Evolutionary conservation across 37 sponge, comb jelly and placozoan genomes (phyloP).

Genomic region (Cliona cf. orientalis): DNA sequence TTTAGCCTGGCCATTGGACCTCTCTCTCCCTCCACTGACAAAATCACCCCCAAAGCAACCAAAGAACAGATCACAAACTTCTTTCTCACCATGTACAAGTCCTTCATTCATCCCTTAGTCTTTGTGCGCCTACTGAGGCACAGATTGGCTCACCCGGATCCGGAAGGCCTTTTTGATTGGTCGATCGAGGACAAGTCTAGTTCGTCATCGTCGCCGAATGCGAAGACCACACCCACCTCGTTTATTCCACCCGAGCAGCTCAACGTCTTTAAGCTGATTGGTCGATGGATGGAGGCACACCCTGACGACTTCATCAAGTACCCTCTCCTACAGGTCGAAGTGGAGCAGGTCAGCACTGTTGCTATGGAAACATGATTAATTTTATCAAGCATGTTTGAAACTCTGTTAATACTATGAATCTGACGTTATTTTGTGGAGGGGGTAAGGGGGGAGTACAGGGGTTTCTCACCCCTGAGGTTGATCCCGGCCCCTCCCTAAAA

Average conservation of each 20-base stretch:
- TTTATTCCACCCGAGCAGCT: conserved; percentile 16
- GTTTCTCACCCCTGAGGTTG: too few relatives aligned
- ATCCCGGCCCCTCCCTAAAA: too few relatives aligned
- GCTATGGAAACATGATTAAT: too few relatives aligned
- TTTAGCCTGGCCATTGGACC: conserved; percentile 42
- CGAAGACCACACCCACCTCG: background rate
- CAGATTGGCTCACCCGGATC: conserved; percentile 36
- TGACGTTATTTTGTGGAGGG: too few relatives aligned
- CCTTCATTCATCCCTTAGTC: conserved; percentile 83
- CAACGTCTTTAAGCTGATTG: conserved; percentile 56
- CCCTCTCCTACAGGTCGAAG: conserved; percentile 11
- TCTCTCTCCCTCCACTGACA: conserved; percentile 13
- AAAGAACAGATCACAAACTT: conserved; percentile 76
- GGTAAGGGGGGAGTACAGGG: too few relatives aligned
- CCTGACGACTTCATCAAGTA: conserved; percentile 49
- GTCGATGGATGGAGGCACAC: conserved; percentile 63
- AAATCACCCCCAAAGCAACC: conserved; percentile 37
- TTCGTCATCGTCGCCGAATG: background rate
- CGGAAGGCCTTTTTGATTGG: conserved; percentile 51
- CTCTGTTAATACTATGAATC: too few relatives aligned
- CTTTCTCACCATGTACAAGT: conserved; percentile 77
- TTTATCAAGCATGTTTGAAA: too few relatives aligned
- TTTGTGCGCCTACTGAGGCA: conserved; percentile 84
- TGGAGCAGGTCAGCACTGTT: background rate
- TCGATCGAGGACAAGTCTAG: background rate